These are phyloP conservation scores for Cliona cf. orientalis DNA, from an alignment of 37 sponge, comb jelly and placozoan genomes.

Conservation along the genomic window DNA sequence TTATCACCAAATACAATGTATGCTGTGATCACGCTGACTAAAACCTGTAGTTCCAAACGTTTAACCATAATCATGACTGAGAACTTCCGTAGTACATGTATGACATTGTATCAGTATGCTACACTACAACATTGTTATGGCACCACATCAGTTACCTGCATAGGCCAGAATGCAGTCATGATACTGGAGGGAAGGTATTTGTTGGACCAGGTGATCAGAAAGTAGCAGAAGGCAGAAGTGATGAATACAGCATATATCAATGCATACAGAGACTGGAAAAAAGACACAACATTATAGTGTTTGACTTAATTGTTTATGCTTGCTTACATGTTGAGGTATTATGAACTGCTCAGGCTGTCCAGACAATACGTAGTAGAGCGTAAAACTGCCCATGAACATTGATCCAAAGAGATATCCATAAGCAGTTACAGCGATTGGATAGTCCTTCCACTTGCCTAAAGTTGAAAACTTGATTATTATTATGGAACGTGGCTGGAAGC, in stretches of 20 bases:
- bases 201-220: slow-evolving; percentile 80
- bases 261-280: slow-evolving; percentile 46
- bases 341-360: slow-evolving; percentile 20
- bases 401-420: slow-evolving; percentile 74
- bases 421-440: slow-evolving; percentile 69
- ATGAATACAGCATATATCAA: slow-evolving; percentile 78
- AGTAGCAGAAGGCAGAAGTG: slow-evolving; percentile 75
- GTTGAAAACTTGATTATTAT: too few species aligned
- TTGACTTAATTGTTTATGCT: too few species aligned
- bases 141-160: slow-evolving; percentile 50
- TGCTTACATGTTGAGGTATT: too few species aligned
- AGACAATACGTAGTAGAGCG: slow-evolving; percentile 54
- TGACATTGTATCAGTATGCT: not conserved
- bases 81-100: not conserved
- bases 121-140: not conserved
- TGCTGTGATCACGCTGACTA: slow-evolving; percentile 19
- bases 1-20: slow-evolving; percentile 44
- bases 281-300: too few species aligned
- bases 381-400: slow-evolving; percentile 53
- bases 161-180: slow-evolving; percentile 83
- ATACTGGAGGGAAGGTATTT: slow-evolving; percentile 62
- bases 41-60: slow-evolving; percentile 52
- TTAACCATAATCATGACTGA: not conserved
- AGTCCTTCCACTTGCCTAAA: slow-evolving; percentile 54
- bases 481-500: too few species aligned